Evolutionary conservation across 2,113 vertebrate genomes (phyloP), one percentile per base, ranked within the genome.

Genomic region (Phasianus colchicus): DNA sequence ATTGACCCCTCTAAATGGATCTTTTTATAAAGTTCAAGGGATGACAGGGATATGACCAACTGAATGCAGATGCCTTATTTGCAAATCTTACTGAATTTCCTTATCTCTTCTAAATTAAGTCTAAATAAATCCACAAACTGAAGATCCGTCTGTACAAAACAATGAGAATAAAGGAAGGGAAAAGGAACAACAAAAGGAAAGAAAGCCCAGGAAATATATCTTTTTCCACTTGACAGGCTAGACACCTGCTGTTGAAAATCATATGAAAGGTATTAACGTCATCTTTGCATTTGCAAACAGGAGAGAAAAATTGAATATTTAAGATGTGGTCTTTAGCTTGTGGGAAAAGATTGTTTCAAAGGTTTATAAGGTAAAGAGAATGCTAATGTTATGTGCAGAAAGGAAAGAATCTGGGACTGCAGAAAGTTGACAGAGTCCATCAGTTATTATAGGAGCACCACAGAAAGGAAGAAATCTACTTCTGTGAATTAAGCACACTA

Each of bases 141-240:
- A 34, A 70, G 78, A n/a, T 30, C 29, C 1, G 6, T 64, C 11
- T 81, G 58, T 25, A 34, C 6, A 52, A 71, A 74, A 21, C 2
- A 50, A 3, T 22, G 27, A 4, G 15, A 63, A 85, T 61, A 19
- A 55, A 1, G 2, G 19, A 55, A 34, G 34, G 19, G 72, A 22
- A 70, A 32, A n/a, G 43, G 32, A 13, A 16, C 21, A 24, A 9
- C 19, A 67, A 43, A 72, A 58, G 3, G 83, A 79, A 87, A 80
- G 1, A 8, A 8, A 4, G 5, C 1, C 7, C 60, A 60, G 11
- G 10, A 91, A 75, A 43, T 24, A 40, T 0, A 1, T 55, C 4
- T 12, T 65, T 65, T 63, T 52, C 7, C 3, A 18, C 72, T 70
- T 58, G 32, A 19, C 71, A 4, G 5, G 29, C 5, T 40, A 72